Percentiles rank a stretch among this genome's conserved stretches.
Evolutionary conservation across 2,888 invertebrate genomes (phyloP).

Genomic region (Zygothrica quintamaculata): DNA sequence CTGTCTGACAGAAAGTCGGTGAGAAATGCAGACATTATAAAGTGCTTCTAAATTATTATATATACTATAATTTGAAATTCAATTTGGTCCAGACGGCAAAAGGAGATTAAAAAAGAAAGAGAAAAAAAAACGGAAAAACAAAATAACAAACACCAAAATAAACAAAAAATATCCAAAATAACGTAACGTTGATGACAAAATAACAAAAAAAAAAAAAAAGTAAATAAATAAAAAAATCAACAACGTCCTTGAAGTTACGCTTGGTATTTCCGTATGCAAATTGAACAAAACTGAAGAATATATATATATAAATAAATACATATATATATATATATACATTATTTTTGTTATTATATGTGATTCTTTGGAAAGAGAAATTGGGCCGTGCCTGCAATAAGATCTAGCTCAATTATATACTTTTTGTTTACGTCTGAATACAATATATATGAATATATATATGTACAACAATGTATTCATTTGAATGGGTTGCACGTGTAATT

Average conservation of each 20-base stretch:
- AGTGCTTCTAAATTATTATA: constrained; percentile 71
- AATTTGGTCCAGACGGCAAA: constrained; percentile 75
- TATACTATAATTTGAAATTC: constrained; percentile 75
- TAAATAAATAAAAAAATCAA: constrained; percentile 78
- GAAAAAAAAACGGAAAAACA: constrained; percentile 30
- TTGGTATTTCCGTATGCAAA: constrained; percentile 82
- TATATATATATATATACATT: not conserved
- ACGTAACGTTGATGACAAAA: constrained; percentile 11
- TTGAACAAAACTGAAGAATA: constrained; percentile 35
- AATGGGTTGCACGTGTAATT: not conserved
- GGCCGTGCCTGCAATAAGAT: constrained; percentile 2
- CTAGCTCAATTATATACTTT: not conserved
- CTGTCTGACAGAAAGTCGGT: constrained; percentile 21
- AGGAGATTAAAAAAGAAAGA: constrained; percentile 32
- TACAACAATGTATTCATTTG: not conserved
- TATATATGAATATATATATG: too few relatives aligned
- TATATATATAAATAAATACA: constrained; percentile 12
- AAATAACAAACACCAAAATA: not conserved
- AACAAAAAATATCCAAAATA: constrained; percentile 31
- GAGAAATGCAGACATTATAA: constrained; percentile 71
- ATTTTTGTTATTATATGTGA: constrained; percentile 33
- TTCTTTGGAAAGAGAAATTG: constrained; percentile 11
- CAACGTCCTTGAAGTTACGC: constrained; percentile 83
- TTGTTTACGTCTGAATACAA: not conserved
- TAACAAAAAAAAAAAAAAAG: constrained; percentile 44